A percentile compares a stretch with the other conserved stretches of the same genome.
These are phyloP conservation scores for Aricia agestis DNA, from an alignment of 1,140 invertebrate genomes.

Conservation along the genomic window DNA sequence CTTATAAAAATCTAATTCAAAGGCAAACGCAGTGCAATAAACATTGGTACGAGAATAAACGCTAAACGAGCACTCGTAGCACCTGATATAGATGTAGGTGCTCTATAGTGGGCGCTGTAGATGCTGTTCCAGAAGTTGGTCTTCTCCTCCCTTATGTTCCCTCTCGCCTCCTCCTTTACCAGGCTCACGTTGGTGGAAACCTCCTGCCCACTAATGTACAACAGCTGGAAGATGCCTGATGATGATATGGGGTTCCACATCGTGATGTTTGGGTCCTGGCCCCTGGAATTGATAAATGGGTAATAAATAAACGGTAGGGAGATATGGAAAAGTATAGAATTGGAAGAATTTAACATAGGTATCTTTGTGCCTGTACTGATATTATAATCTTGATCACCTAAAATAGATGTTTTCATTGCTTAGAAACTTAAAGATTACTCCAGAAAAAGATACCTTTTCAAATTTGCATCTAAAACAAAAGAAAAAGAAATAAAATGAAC, in stretches of 20 bases:
- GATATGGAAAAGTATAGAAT: too few species aligned
- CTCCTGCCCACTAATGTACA: slow-evolving; percentile 35
- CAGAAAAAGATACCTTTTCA: too few species aligned
- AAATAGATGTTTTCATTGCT: too few species aligned
- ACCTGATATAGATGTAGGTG: slow-evolving; percentile 37
- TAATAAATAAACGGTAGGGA: too few species aligned
- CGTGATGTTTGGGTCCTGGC: neutral
- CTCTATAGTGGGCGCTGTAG: slow-evolving; percentile 34
- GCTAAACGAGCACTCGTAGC: slow-evolving; percentile 27
- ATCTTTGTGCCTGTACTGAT: too few species aligned
- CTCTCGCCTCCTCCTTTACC: slow-evolving; percentile 28
- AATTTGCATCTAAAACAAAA: too few species aligned
- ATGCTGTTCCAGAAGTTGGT: slow-evolving; percentile 45
- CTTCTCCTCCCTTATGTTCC: slow-evolving; percentile 36
- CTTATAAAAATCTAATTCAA: neutral
- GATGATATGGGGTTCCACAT: slow-evolving; percentile 28
- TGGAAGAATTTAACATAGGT: too few species aligned
- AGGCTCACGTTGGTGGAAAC: slow-evolving; percentile 23
- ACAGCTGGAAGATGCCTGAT: slow-evolving; percentile 14
- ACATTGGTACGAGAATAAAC: slow-evolving; percentile 25
- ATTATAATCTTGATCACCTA: too few species aligned
- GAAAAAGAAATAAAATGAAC: slow-evolving; percentile 7
- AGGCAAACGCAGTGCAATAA: slow-evolving; percentile 6
- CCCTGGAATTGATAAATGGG: neutral
- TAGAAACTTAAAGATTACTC: too few species aligned